Percentiles rank a stretch among this genome's conserved stretches.
These are phyloP conservation scores for Parnassius mnemosyne DNA, from an alignment of 2,888 invertebrate species.

Conservation along the genomic window DNA sequence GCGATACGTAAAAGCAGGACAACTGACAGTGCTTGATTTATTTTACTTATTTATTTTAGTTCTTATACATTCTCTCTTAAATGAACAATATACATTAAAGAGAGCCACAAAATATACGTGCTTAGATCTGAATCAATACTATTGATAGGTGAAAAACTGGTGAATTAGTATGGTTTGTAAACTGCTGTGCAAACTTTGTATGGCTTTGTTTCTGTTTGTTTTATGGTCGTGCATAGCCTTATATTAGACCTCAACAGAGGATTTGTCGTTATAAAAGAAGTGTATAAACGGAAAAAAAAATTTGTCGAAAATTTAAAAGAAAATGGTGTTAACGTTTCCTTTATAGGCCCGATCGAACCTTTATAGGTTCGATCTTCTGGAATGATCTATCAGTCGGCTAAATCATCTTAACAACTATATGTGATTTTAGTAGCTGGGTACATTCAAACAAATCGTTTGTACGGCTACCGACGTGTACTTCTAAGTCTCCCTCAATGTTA, in stretches of 20 bases:
- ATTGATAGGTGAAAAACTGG: too few species aligned
- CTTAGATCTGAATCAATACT: too few species aligned
- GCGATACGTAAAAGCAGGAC: too few species aligned
- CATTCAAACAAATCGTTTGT: conserved; percentile 30
- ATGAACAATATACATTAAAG: too few species aligned
- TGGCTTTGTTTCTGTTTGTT: too few species aligned
- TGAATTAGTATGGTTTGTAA: too few species aligned
- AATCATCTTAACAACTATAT: conserved; percentile 27
- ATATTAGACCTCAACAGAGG: conserved; percentile 23
- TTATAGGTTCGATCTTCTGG: conserved; percentile 9
- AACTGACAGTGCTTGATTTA: too few species aligned
- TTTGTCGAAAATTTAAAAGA: conserved; percentile 2
- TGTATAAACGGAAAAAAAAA: background rate
- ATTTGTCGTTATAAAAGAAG: conserved; percentile 3
- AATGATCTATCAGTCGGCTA: conserved; percentile 26
- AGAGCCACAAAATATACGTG: too few species aligned
- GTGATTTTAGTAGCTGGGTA: conserved; percentile 10
- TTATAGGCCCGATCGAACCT: conserved; percentile 19
- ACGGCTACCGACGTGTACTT: conserved; percentile 43
- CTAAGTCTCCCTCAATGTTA: conserved; percentile 22
- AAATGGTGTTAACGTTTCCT: conserved; percentile 1
- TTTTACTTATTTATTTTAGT: too few species aligned
- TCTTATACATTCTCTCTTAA: too few species aligned
- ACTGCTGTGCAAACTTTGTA: too few species aligned
- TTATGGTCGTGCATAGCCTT: too few species aligned